Percentiles rank a stretch among this genome's conserved stretches.
These are phyloP conservation scores for Clistopyga incitator DNA, from an alignment of 2,888 invertebrate genomes.

Conservation along the genomic window DNA sequence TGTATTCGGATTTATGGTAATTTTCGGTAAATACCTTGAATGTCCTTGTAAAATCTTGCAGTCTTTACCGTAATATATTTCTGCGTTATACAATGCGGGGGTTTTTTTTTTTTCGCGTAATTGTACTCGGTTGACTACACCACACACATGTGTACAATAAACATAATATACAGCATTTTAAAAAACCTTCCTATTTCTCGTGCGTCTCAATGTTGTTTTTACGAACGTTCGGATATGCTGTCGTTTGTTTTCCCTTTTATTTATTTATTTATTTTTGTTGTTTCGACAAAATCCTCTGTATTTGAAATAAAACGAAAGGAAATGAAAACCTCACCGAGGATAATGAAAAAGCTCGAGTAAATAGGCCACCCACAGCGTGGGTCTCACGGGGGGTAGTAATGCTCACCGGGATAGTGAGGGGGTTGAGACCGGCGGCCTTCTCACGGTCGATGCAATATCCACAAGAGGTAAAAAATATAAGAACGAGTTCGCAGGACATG, in stretches of 20 bases:
- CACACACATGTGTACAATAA: not conserved
- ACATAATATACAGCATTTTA: not conserved
- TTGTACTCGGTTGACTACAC: not conserved
- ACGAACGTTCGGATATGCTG: not conserved
- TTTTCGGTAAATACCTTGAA: too few species aligned
- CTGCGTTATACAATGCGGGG: too few species aligned
- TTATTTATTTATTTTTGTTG: not conserved
- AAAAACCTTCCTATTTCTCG: not conserved
- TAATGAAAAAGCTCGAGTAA: slow-evolving; percentile 76
- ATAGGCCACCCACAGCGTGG: slow-evolving; percentile 70
- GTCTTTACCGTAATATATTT: too few species aligned
- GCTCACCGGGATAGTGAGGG: not conserved
- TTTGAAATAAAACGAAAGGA: slow-evolving; percentile 66
- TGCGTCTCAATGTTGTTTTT: not conserved
- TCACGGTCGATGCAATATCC: slow-evolving; percentile 28
- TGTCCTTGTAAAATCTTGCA: too few species aligned
- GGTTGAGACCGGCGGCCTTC: slow-evolving; percentile 13
- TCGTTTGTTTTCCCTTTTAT: not conserved
- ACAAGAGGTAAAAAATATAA: not conserved
- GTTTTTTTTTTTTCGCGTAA: too few species aligned
- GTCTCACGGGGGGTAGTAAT: not conserved
- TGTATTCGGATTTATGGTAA: too few species aligned
- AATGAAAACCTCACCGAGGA: slow-evolving; percentile 63
- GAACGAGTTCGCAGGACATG: not conserved
- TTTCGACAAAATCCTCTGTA: slow-evolving; percentile 5